phyloP scores from a whole-genome alignment of 1,140 invertebrate species.

The Leptinotarsa defecta region DNA sequence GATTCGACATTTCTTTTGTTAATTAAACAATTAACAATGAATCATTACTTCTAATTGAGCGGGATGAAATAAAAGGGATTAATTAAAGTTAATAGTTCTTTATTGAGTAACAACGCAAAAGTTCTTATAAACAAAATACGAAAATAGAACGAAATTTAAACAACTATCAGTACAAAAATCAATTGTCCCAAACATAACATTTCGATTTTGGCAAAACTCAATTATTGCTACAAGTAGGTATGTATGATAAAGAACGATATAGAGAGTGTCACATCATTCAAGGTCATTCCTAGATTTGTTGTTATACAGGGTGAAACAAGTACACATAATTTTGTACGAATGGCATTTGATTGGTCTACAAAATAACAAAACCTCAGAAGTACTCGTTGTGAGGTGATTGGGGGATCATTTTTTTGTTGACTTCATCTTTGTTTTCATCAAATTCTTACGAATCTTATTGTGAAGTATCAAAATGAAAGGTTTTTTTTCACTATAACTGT shows the following conservation, averaged over 20 bases:
- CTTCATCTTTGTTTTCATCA: no score
- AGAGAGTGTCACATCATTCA: no score
- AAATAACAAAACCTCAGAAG: no score
- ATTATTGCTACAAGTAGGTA: slow-evolving; percentile 3
- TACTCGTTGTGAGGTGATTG: no score
- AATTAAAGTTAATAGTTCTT: slow-evolving; percentile 47
- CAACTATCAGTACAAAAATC: slow-evolving; percentile 7
- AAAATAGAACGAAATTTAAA: slow-evolving; percentile 4
- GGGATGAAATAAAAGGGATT: slow-evolving; percentile 44
- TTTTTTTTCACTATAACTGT: no score
- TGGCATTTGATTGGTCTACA: no score
- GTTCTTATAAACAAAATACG: slow-evolving; percentile 28
- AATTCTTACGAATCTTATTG: no score
- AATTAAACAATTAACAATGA: slow-evolving; percentile 33
- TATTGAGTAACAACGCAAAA: slow-evolving; percentile 39
- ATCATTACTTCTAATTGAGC: slow-evolving; percentile 38
- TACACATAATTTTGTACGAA: no score
- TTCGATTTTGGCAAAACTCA: slow-evolving; percentile 8
- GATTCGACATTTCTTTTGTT: slow-evolving; percentile 22
- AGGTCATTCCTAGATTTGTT: no score
- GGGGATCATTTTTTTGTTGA: no score
- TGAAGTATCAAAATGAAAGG: no score
- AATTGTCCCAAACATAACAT: neutral
- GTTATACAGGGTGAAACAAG: no score
- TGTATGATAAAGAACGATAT: neutral